Base-by-base conservation (phyloP, 1,140 invertebrate species). In the Drosophila tristis region DNA sequence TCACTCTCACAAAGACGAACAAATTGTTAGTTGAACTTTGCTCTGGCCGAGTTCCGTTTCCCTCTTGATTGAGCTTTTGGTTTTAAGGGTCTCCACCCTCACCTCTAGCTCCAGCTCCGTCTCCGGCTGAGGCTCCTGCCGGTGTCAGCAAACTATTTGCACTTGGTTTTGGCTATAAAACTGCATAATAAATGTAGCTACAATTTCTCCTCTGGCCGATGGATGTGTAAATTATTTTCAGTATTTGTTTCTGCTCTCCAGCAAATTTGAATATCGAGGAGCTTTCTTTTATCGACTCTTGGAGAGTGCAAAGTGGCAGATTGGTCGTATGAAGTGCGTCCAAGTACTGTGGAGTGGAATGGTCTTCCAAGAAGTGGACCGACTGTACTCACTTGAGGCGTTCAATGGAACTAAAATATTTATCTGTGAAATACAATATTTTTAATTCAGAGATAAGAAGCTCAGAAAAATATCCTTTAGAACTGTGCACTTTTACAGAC, bases 91-190 rank as follows among this genome's bases (percentile, higher is more conserved):
- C 39, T 54, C 25, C 54, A 23, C 29, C 20, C 31, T 4, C n/a
- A 7, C 50, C 23, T 39, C 23, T 35, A 53, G 35, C 20, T 31
- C 8, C 26, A 1, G 16, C 20, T 48, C 35, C 62, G 6, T 11
- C 25, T 43, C 15, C 29, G n/a, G 13, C 39, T 56, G 4, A 50
- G 43, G 44, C 45, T 49, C 49, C 61, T 47, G 45, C 43, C 51
- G 59, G 39, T 73, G 80, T 80, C 80, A 59, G 61, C 67, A 85
- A 85, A 86, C 81, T 85, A 86, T 85, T 85, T 85, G 77, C 81
- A 86, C 81, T 85, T 85, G 81, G 81, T 86, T 85, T 80, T 67
- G 81, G 64, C 68, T 49, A 85, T 86, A 80, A 85, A 85, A 85
- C 66, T 81, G 78, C 74, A 81, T 87, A 87, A 86, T 86, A 87